Evolutionary conservation across 1,140 invertebrate species (phyloP), one percentile per base, ranked within the genome.

Genomic region (Euschistus heros): DNA sequence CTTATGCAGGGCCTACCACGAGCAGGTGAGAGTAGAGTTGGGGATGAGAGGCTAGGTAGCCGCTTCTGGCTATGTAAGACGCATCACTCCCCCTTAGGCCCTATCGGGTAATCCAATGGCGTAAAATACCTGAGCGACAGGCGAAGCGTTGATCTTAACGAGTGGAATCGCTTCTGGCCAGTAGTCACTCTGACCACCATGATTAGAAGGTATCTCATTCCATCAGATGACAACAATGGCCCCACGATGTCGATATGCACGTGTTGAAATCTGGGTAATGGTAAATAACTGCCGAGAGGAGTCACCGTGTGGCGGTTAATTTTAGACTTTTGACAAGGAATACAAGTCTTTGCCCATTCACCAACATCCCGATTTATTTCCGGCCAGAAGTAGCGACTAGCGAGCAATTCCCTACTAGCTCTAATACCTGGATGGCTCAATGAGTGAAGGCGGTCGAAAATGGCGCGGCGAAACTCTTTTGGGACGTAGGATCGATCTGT

Each of bases 171-270:
- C 70, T 66, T 72, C 69, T 15, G 33, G 46, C 65, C 68, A 75
- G 61, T 71, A 2, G 73, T 73, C 15, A 72, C 73, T 42, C 69
- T 66, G 47, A 71, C 70, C 0, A 69, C 65, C 10, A 73, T n/a
- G n/a, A n/a, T n/a, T n/a, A n/a, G n/a, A n/a, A n/a, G n/a, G n/a
- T n/a, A n/a, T n/a, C n/a, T n/a, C n/a, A n/a, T n/a, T n/a, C n/a
- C n/a, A n/a, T n/a, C n/a, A n/a, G n/a, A n/a, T n/a, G n/a, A n/a
- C n/a, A 69, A 70, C 0, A 73, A 54, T 33, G 72, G 71, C 33
- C 71, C 72, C 14, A 72, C 54, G 27, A 70, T 66, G 33, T 68
- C 74, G 6, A 73, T 46, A 67, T 76, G 69, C 7, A 74, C 67
- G 50, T 72, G 66, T 46, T 71, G 66, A 67, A 73, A 73, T 52